Evolutionary conservation across 2,797 vertebrate species (phyloP), one percentile per base, ranked within the genome.

Genomic region (Xyrichtys novacula): DNA sequence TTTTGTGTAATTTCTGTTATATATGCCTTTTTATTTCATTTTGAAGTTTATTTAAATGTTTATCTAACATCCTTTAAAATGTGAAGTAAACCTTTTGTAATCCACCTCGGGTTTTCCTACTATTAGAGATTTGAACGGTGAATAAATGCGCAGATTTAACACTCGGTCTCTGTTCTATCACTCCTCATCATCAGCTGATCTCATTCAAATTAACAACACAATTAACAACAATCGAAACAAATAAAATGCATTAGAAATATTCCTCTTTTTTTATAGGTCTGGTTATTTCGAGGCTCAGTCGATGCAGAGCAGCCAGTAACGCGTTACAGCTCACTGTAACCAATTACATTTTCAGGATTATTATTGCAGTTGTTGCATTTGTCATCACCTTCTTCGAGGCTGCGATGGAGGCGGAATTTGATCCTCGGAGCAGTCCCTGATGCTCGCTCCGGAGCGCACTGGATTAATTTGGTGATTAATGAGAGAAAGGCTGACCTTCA

Each of bases 381-480:
- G 78, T 73, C 72, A 26, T 49, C 69, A 11, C 31, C 54, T 23
- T 65, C 54, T 22, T 2, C 26, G 48, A 38, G 53, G 40, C 40
- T 65, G 52, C 20, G 22, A 12, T 12, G 55, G 53, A 78, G 29
- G 19, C 43, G 42, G 64, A 71, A 55, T 7, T 9, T 47, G 63
- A 78, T 44, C 22, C 56, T 49, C 12, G 0, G 4, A 49, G 36
- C 28, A 39, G 40, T 20, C 22, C 31, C 36, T 29, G 61, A 54
- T 46, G 49, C 34, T 66, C 26, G 47, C 66, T 44, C 19, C 54
- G 70, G 60, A 19, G 26, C 22, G 25, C 52, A 40, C 19, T 40
- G 73, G 57, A 73, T 83, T 85, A 63, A 87, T 72, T 44, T 77
- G 62, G 71, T 85, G 80, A 85, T 87, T 84, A 85, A 85, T 83